Evolutionary conservation across 2,113 vertebrate genomes (phyloP), one percentile per base, ranked within the genome.

Genomic region (Syngnathoides biaculeatus): DNA sequence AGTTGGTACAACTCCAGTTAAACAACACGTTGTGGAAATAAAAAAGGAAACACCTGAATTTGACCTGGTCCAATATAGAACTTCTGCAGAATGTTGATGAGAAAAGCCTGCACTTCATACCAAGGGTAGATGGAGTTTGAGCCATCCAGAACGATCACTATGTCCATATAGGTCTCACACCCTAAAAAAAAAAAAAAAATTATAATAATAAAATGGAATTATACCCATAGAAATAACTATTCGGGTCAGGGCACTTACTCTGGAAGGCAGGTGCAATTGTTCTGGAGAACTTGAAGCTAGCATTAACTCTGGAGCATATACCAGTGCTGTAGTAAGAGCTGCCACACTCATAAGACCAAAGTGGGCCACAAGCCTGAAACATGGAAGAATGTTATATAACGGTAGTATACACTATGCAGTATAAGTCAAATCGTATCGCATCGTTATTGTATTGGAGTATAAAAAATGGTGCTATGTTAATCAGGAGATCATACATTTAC

Each of bases 121-220:
- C 97, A 99, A 3, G 97, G 97, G 68, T 99, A 99, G 57, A 99
- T 99, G 84, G 97, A 99, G 90, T 99, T 99, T 67, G 97, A 99
- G 13, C 97, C 97, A 7, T 99, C 97, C 82, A 98, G 90, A 7
- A 99, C 97, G 0, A 99, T 99, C 69, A 99, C 86, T 39, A 99
- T 99, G 84, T 99, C 97, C 97, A 98, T 98, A 81, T 95, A 98
- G 9, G 95, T 98, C 87, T 98, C 97, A 87, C 97, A 99, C 71
- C 94, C 97, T 99, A 89, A 38, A 69, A 75, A 11, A 15, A 56
- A 14, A 27, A 15, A 0, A 7, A 26, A 40, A 48, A 40, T 35
- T 13, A 26, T 4, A 12, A 65, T 17, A 35, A 5, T 35, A 35
- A 35, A 35, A 35, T 35, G 30, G 30, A 5, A 35, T 35, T 22